These are phyloP conservation scores for Erpobdella octoculata DNA, from an alignment of 2,888 invertebrate genomes.

Conservation along the genomic window DNA sequence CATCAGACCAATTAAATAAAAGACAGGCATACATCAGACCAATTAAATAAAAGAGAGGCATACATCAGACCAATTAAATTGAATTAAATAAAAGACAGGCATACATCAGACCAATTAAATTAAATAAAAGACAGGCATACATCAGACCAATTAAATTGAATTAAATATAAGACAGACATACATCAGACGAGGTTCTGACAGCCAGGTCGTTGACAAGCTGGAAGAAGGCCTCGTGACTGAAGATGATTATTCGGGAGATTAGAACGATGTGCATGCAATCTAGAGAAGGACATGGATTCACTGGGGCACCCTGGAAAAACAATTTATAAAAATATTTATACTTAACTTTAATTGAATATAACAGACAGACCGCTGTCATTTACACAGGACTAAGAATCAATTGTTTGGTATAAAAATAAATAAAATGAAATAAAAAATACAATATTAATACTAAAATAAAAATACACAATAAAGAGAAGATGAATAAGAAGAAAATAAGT, in stretches of 20 bases:
- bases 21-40: no score
- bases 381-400: no score
- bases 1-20: no score
- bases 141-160: not conserved
- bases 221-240: slow-evolving; percentile 48
- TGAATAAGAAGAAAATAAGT: no score
- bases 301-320: not conserved
- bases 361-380: no score
- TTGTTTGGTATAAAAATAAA: no score
- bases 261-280: slow-evolving; percentile 71
- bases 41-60: no score
- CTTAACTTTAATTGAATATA: not conserved
- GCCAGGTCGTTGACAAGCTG: slow-evolving; percentile 30
- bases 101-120: no score
- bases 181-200: not conserved
- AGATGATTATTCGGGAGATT: slow-evolving; percentile 65
- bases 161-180: not conserved
- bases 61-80: no score
- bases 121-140: not conserved
- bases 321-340: not conserved
- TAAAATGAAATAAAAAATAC: no score
- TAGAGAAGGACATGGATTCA: slow-evolving; percentile 59
- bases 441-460: no score
- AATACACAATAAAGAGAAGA: no score
- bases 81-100: not conserved